phyloP scores from a whole-genome alignment of 2,113 vertebrate genomes.

The Gobiocypris rarus region DNA sequence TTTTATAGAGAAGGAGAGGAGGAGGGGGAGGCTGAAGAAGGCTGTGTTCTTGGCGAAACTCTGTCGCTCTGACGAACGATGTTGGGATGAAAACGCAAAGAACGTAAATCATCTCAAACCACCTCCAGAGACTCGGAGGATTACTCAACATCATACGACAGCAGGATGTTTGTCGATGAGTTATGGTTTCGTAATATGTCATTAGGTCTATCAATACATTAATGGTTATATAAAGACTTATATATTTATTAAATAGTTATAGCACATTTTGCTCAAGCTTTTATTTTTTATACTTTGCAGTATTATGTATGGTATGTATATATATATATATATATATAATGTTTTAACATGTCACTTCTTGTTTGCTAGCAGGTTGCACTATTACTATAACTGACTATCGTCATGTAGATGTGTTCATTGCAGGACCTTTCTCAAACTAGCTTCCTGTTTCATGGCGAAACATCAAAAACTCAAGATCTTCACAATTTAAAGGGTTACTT shows the following conservation, averaged over 20 bases:
- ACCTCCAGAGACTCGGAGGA: neutral
- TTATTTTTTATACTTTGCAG: neutral
- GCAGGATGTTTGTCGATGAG: neutral
- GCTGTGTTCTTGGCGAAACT: slow-evolving; percentile 67
- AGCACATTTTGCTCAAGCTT: neutral
- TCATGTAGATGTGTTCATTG: too few species aligned
- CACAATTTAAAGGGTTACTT: too few species aligned
- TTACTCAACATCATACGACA: neutral
- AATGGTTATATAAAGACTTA: neutral
- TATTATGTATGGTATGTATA: neutral
- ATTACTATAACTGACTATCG: too few species aligned
- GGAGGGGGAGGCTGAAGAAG: slow-evolving; percentile 57
- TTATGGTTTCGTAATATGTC: neutral
- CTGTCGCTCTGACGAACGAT: slow-evolving; percentile 55
- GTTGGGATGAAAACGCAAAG: slow-evolving; percentile 46
- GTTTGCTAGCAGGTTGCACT: too few species aligned
- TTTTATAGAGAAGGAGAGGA: slow-evolving; percentile 73
- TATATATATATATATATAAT: too few species aligned
- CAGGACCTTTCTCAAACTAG: too few species aligned
- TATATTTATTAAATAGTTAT: too few species aligned
- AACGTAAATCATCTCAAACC: slow-evolving; percentile 33
- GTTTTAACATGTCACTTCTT: too few species aligned
- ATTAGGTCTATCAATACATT: neutral
- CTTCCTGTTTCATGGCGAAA: too few species aligned
- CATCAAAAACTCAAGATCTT: too few species aligned